Evolutionary conservation across 2,888 invertebrate species (phyloP), one percentile per base, ranked within the genome.

Genomic region (Habrosyne pyritoides): DNA sequence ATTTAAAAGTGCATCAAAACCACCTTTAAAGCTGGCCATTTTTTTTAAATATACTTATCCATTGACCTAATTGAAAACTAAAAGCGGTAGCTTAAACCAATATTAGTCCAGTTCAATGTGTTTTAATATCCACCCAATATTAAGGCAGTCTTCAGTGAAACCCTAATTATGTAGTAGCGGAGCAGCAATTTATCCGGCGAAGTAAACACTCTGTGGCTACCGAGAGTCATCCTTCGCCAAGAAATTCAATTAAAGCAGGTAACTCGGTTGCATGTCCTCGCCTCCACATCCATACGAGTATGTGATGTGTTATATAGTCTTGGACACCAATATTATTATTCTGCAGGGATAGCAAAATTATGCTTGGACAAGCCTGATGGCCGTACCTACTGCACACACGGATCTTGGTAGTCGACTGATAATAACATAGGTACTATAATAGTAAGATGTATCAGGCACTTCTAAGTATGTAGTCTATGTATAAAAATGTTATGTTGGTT

Each of bases 181-280:
- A 14, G 65, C 50, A 56, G 69, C 71, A 77, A 76, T 80, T 77
- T 78, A 69, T 71, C 66, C 63, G 65, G 67, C 58, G 73, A 73
- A 72, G 81, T 78, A 81, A 81, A 84, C 79, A 80, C 73, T 63
- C 68, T 61, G 70, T 71, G 71, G 75, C 73, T 71, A 71, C 60
- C 63, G 55, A 54, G 66, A 57, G 67, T 75, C 79, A 75, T 73
- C 71, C 74, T 67, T 71, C 73, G 71, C 64, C 69, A 73, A 83
- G 81, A 84, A 81, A 87, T 84, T 81, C 84, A 87, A 87, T 87
- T 87, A 83, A 68, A 70, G 64, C 76, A 76, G 78, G 77, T 79
- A 81, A 75, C 79, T 82, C 59, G 57, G 70, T 73, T 79, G 76
- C 80, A 80, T 73, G 77, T 74, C 69, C 76, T 75, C 67, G 61